phyloP scores from a whole-genome alignment of 2,888 invertebrate species.

The Hololepta plana region DNA sequence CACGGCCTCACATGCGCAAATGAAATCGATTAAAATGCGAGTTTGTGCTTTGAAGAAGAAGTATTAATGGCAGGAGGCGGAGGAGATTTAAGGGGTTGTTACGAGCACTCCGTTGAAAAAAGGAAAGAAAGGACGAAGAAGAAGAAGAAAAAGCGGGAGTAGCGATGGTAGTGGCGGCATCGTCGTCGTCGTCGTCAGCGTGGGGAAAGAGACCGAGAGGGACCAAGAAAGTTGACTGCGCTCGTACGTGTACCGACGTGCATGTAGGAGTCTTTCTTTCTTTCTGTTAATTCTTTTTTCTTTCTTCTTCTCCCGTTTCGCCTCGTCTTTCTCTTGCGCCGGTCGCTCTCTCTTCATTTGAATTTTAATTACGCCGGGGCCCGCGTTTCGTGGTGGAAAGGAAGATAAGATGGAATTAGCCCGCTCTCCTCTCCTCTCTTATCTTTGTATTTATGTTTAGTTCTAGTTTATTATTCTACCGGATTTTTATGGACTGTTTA shows the following conservation, averaged over 20 bases:
- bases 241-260: constrained; percentile 28
- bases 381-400: constrained; percentile 14
- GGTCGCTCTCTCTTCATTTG: constrained; percentile 17
- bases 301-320: too few species aligned
- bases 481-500: constrained; percentile 11
- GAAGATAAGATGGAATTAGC: constrained; percentile 13
- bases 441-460: constrained; percentile 13
- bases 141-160: background rate
- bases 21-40: constrained; percentile 52
- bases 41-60: constrained; percentile 39
- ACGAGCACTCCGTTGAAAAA: background rate
- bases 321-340: too few species aligned
- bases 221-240: constrained; percentile 23
- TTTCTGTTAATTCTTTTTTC: too few species aligned
- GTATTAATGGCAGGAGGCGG: constrained; percentile 26
- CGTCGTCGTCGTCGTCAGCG: background rate
- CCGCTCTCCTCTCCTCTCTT: constrained; percentile 10
- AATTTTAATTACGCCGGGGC: constrained; percentile 26
- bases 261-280: constrained; percentile 24
- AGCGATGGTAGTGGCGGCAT: background rate
- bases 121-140: background rate
- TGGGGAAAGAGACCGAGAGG: background rate
- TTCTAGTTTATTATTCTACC: constrained; percentile 12
- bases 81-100: background rate
- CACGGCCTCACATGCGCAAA: constrained; percentile 45